Evolutionary conservation across 2,797 vertebrate genomes (phyloP).

Genomic region (Mico argentatus): DNA sequence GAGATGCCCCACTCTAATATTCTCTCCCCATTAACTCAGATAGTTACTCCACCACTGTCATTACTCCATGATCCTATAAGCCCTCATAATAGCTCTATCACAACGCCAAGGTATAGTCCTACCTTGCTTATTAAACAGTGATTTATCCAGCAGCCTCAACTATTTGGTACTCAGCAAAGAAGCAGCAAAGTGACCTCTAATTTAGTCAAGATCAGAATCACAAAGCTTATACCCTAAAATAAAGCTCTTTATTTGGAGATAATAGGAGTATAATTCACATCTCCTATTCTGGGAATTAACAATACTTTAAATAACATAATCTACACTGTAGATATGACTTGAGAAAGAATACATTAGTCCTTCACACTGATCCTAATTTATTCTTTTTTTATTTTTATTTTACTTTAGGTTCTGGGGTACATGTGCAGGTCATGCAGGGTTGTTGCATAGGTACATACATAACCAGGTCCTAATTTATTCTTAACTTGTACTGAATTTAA

Average conservation of each 20-base stretch:
- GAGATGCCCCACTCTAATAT: background rate
- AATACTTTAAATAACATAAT: conserved; percentile 22
- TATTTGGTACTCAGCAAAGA: background rate
- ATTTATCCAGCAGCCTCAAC: background rate
- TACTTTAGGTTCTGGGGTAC: too few species aligned
- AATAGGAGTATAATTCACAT: background rate
- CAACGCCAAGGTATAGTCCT: background rate
- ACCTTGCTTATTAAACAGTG: background rate
- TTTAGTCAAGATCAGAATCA: conserved; percentile 13
- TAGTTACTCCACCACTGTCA: background rate
- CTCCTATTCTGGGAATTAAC: background rate
- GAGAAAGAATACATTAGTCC: background rate
- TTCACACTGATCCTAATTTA: background rate
- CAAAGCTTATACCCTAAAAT: background rate
- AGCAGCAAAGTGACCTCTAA: background rate
- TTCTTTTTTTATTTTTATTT: background rate
- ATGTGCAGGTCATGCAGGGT: too few species aligned
- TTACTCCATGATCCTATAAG: background rate
- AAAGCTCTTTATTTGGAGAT: conserved; percentile 27
- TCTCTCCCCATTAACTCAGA: background rate
- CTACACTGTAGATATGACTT: background rate
- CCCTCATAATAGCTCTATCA: background rate
- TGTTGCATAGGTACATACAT: too few species aligned
- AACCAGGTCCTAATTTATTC: background rate
- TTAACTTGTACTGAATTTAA: conserved; percentile 9